These are phyloP conservation scores for Brenthis ino DNA, from an alignment of 2,888 invertebrate genomes.

Conservation along the genomic window DNA sequence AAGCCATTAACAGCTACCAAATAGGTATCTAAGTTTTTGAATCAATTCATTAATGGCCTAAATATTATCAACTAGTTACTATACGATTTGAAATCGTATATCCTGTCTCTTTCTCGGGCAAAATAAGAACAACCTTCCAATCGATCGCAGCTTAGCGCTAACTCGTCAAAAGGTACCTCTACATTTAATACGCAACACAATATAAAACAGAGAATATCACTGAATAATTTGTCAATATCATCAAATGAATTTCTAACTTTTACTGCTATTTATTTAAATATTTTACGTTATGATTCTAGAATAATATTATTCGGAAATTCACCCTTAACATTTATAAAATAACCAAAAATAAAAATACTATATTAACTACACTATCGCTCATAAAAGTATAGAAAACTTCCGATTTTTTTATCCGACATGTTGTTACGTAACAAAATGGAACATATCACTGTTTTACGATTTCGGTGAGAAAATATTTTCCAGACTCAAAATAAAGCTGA, in stretches of 20 bases:
- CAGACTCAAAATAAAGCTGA: not conserved
- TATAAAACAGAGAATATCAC: not conserved
- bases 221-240: not conserved
- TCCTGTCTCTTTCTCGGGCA: not conserved
- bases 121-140: not conserved
- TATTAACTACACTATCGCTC: too few species aligned
- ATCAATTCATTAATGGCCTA: not conserved
- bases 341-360: too few species aligned
- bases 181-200: not conserved
- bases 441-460: too few species aligned
- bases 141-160: constrained; percentile 1
- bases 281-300: too few species aligned
- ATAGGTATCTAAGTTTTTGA: not conserved
- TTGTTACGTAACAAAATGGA: too few species aligned
- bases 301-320: too few species aligned
- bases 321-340: too few species aligned
- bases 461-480: too few species aligned
- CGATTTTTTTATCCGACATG: too few species aligned
- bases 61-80: not conserved
- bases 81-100: not conserved
- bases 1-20: too few species aligned
- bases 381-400: too few species aligned
- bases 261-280: not conserved
- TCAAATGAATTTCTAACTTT: not conserved
- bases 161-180: not conserved